phyloP scores from a whole-genome alignment of 2,113 vertebrate species.

The Leptobrachium leishanense region DNA sequence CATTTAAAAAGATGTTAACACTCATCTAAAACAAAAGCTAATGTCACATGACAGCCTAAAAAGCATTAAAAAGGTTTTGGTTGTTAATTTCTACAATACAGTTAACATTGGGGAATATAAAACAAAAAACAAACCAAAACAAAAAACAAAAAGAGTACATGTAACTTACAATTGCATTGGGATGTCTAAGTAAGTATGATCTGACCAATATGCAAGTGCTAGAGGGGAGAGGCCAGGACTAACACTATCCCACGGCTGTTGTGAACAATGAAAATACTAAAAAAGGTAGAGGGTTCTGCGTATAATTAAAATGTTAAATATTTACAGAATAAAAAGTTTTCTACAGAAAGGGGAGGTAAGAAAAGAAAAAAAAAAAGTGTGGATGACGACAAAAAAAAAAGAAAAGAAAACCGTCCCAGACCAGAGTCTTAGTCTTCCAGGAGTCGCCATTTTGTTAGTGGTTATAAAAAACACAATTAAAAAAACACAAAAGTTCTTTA shows the following conservation, averaged over 20 bases:
- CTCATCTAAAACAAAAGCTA: constrained; percentile 69
- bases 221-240: constrained; percentile 57
- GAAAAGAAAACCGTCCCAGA: no score
- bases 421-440: constrained; percentile 72
- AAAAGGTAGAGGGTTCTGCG: constrained; percentile 68
- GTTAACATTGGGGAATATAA: constrained; percentile 63
- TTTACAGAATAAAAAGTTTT: constrained; percentile 80
- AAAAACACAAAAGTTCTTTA: constrained; percentile 79
- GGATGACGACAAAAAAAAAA: no score
- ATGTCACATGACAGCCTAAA: constrained; percentile 73
- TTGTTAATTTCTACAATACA: constrained; percentile 69
- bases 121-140: neutral
- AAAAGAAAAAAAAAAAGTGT: constrained; percentile 51
- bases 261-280: constrained; percentile 71
- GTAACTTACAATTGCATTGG: constrained; percentile 61
- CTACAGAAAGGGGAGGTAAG: constrained; percentile 70
- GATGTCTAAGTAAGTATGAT: constrained; percentile 58
- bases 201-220: constrained; percentile 46
- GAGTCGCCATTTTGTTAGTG: constrained; percentile 83
- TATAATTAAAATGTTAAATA: constrained; percentile 64
- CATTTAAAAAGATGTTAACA: constrained; percentile 35
- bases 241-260: constrained; percentile 48
- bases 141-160: constrained; percentile 69
- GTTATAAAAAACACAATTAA: constrained; percentile 84
- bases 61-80: constrained; percentile 68